Evolutionary conservation across 2,113 vertebrate genomes (phyloP).

Genomic region (Mionectes macconnelli): DNA sequence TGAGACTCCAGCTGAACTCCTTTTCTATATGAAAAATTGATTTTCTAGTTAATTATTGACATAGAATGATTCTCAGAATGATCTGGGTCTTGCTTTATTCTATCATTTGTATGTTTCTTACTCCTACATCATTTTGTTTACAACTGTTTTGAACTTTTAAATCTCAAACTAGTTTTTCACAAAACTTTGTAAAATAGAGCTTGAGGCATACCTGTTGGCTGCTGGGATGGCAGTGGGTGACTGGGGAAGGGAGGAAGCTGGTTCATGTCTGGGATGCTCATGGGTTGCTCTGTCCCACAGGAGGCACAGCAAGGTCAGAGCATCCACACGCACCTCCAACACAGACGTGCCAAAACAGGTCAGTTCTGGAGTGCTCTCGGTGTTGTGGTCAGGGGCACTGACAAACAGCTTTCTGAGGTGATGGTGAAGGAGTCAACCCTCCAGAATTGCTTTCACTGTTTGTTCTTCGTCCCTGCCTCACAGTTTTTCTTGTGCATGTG

Average conservation of each 20-base stretch:
- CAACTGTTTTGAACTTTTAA: not conserved
- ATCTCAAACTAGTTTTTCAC: not conserved
- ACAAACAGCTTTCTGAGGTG: not conserved
- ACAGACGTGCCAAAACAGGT: slow-evolving; percentile 88
- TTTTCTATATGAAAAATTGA: not conserved
- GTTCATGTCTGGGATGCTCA: not conserved
- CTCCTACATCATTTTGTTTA: not conserved
- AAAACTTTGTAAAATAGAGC: not conserved
- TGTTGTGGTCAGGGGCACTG: not conserved
- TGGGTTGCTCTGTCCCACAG: slow-evolving; percentile 73
- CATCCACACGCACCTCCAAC: slow-evolving; percentile 74
- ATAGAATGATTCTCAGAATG: not conserved
- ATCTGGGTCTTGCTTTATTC: not conserved
- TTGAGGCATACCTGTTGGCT: not conserved
- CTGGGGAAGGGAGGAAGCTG: not conserved
- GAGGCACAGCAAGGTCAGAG: slow-evolving; percentile 87
- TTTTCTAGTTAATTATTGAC: not conserved
- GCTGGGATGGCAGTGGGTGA: not conserved
- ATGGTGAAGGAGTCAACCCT: fast-evolving
- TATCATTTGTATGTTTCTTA: not conserved
- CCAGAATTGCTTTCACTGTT: not conserved
- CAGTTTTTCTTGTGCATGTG: not conserved
- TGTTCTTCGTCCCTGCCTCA: too few species aligned
- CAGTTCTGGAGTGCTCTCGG: slow-evolving; percentile 1
- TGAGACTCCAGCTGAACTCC: not conserved